These are phyloP conservation scores for Cepaea nemoralis DNA, from an alignment of 1,140 invertebrate species.

Conservation along the genomic window DNA sequence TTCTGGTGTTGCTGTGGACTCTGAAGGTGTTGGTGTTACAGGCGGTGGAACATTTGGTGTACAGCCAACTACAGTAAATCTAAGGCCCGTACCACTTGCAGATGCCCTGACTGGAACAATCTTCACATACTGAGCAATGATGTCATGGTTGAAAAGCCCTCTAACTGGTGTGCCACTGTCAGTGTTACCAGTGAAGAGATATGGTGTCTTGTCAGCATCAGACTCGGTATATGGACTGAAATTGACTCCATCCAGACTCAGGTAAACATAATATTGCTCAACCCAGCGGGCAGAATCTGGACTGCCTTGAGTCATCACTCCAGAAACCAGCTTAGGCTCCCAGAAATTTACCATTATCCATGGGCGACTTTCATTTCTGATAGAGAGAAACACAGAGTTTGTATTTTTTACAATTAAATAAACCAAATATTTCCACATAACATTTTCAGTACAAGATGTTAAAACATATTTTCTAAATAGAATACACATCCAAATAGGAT, in stretches of 20 bases:
- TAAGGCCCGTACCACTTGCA: slow-evolving; percentile 41
- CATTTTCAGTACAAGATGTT: neutral
- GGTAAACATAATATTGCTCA: slow-evolving; percentile 78
- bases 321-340: slow-evolving; percentile 80
- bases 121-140: slow-evolving; percentile 55
- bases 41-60: slow-evolving; percentile 36
- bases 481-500: no score
- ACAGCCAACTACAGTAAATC: slow-evolving; percentile 58
- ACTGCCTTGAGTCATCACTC: slow-evolving; percentile 79
- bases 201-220: slow-evolving; percentile 37
- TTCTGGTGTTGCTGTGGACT: neutral
- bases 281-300: slow-evolving; percentile 77
- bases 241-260: slow-evolving; percentile 55
- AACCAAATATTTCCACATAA: no score
- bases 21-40: neutral
- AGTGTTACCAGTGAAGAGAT: slow-evolving; percentile 52
- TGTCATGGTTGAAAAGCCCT: slow-evolving; percentile 55
- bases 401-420: no score
- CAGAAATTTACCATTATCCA: slow-evolving; percentile 77
- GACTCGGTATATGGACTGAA: slow-evolving; percentile 47
- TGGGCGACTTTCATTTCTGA: slow-evolving; percentile 46
- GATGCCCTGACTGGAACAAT: slow-evolving; percentile 42
- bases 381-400: neutral
- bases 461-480: no score
- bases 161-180: slow-evolving; percentile 51